phyloP scores from a whole-genome alignment of 2,113 vertebrate species.

The Pterocles gutturalis region DNA sequence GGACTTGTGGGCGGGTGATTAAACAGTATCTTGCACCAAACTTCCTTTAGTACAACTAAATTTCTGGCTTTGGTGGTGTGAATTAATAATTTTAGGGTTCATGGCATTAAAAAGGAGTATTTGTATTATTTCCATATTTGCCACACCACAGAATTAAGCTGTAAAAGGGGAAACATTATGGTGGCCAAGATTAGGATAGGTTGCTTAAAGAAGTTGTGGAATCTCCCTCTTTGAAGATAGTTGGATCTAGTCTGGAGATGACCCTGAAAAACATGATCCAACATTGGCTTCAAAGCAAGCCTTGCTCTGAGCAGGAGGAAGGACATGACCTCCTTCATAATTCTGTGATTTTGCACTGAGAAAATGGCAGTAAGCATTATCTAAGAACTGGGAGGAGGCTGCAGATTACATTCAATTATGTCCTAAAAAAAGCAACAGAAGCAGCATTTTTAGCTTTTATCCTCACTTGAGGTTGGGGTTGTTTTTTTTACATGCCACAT shows the following conservation, averaged over 20 bases:
- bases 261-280: neutral
- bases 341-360: neutral
- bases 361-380: neutral
- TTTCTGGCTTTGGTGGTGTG: neutral
- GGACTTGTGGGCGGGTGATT: neutral
- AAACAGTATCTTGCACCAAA: neutral
- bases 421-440: neutral
- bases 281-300: neutral
- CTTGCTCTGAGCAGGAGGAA: neutral
- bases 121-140: neutral
- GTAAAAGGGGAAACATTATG: neutral
- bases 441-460: neutral
- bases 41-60: neutral
- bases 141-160: neutral
- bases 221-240: neutral
- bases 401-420: neutral
- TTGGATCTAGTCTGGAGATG: neutral
- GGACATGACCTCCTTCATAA: neutral
- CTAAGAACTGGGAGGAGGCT: neutral
- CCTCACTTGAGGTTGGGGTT: accelerated
- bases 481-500: neutral
- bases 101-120: neutral
- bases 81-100: neutral
- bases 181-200: neutral
- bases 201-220: neutral